These are phyloP conservation scores for Amphipyra berbera DNA, from an alignment of 2,888 invertebrate genomes.

Conservation along the genomic window DNA sequence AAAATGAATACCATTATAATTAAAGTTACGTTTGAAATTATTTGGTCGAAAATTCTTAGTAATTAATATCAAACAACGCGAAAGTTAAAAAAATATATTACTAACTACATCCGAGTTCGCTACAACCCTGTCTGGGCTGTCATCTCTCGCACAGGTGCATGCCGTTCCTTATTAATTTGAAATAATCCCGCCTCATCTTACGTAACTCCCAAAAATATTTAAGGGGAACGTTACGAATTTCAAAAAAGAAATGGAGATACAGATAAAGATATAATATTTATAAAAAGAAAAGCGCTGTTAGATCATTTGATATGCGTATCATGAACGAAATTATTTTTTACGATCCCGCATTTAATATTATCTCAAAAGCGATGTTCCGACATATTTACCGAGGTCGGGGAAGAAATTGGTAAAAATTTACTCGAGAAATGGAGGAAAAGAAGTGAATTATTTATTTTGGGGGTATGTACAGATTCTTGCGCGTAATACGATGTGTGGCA, in stretches of 20 bases:
- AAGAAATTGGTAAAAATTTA: conserved; percentile 30
- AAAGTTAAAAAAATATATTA: too few species aligned
- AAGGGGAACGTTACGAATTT: background rate
- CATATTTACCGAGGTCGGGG: conserved; percentile 34
- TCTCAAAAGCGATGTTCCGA: conserved; percentile 7
- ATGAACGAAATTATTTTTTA: conserved; percentile 48
- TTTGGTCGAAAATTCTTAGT: too few species aligned
- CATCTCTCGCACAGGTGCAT: too few species aligned
- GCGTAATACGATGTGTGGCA: background rate
- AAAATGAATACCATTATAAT: too few species aligned
- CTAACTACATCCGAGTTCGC: too few species aligned
- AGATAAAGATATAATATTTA: background rate
- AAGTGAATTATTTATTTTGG: conserved; percentile 41
- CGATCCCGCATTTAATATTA: conserved; percentile 40
- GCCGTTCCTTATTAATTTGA: conserved; percentile 12
- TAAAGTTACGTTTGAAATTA: too few species aligned
- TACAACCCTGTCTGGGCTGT: too few species aligned
- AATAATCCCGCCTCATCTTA: conserved; percentile 16
- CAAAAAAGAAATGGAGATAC: background rate
- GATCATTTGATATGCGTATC: conserved; percentile 44
- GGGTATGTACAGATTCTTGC: conserved; percentile 14
- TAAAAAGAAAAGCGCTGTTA: conserved; percentile 13
- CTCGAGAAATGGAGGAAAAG: conserved; percentile 3
- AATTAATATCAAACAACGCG: too few species aligned
- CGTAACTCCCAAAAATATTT: conserved; percentile 3